phyloP scores from a whole-genome alignment of 2,888 invertebrate species.

The Pachliopta kotzebuea region DNA sequence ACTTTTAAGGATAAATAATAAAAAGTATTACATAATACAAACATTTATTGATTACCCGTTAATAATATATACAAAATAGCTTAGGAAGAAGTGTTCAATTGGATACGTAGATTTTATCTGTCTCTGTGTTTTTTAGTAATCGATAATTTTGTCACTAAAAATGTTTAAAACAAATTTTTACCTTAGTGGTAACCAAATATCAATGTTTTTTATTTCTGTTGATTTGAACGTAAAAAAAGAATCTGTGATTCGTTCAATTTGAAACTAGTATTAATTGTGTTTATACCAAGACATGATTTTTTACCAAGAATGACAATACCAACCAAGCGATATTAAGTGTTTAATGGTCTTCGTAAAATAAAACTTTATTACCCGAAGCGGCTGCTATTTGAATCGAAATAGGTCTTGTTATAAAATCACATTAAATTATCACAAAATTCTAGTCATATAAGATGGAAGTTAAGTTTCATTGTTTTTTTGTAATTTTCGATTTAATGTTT shows the following conservation, averaged over 20 bases:
- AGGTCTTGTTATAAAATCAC: constrained; percentile 3
- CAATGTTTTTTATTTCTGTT: too few relatives aligned
- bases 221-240: not conserved
- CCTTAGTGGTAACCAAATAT: too few relatives aligned
- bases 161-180: too few relatives aligned
- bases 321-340: constrained; percentile 2
- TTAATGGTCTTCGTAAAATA: not conserved
- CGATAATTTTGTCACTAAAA: too few relatives aligned
- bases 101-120: too few relatives aligned
- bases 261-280: not conserved
- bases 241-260: too few relatives aligned
- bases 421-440: not conserved
- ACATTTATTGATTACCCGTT: too few relatives aligned
- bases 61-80: too few relatives aligned
- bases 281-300: not conserved
- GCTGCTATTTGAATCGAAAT: constrained; percentile 8
- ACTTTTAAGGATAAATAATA: too few relatives aligned
- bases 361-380: constrained; percentile 9
- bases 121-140: too few relatives aligned
- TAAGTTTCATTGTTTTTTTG: not conserved
- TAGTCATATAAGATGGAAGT: not conserved
- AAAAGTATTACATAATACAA: too few relatives aligned
- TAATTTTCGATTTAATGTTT: not conserved
- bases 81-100: too few relatives aligned
- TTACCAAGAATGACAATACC: not conserved